These are phyloP conservation scores for Delia radicum DNA, from an alignment of 1,140 invertebrate species.

Conservation along the genomic window DNA sequence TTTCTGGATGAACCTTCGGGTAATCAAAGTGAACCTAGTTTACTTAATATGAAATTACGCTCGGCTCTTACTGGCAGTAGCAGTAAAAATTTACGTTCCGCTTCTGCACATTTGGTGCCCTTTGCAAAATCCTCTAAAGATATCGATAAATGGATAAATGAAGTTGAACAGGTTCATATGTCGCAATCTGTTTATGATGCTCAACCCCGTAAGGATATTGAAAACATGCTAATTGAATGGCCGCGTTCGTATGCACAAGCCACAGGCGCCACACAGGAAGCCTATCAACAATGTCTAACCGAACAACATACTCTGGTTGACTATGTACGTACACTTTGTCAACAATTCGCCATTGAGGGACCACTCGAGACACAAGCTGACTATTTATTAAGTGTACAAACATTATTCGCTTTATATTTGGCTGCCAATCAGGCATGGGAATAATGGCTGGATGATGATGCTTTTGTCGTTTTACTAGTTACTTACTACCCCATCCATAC, in stretches of 20 bases:
- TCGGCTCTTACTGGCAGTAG: slow-evolving; percentile 68
- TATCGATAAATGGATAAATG: slow-evolving; percentile 54
- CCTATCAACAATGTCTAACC: slow-evolving; percentile 42
- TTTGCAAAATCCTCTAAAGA: slow-evolving; percentile 46
- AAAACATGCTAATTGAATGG: slow-evolving; percentile 93
- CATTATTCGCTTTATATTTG: slow-evolving; percentile 85
- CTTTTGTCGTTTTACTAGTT: not conserved
- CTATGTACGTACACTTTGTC: slow-evolving; percentile 42
- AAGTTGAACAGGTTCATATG: slow-evolving; percentile 52
- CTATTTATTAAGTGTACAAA: slow-evolving; percentile 85
- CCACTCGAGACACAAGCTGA: slow-evolving; percentile 56
- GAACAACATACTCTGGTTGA: slow-evolving; percentile 40
- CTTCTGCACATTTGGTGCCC: slow-evolving; percentile 42
- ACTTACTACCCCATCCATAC: not conserved
- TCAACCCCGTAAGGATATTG: slow-evolving; percentile 92
- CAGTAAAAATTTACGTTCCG: slow-evolving; percentile 32
- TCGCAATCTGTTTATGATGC: slow-evolving; percentile 44
- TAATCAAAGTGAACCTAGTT: slow-evolving; percentile 91
- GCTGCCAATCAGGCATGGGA: slow-evolving; percentile 66
- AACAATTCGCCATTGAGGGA: slow-evolving; percentile 44
- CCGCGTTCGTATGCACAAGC: slow-evolving; percentile 80
- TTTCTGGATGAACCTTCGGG: slow-evolving; percentile 94
- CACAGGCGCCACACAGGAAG: slow-evolving; percentile 64
- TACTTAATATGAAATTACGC: slow-evolving; percentile 89
- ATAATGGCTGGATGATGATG: slow-evolving; percentile 24